Percentiles rank a stretch among this genome's conserved stretches.
Conservation (phyloP, 2,113 vertebrate species). For the Sceloporus undulatus region DNA sequence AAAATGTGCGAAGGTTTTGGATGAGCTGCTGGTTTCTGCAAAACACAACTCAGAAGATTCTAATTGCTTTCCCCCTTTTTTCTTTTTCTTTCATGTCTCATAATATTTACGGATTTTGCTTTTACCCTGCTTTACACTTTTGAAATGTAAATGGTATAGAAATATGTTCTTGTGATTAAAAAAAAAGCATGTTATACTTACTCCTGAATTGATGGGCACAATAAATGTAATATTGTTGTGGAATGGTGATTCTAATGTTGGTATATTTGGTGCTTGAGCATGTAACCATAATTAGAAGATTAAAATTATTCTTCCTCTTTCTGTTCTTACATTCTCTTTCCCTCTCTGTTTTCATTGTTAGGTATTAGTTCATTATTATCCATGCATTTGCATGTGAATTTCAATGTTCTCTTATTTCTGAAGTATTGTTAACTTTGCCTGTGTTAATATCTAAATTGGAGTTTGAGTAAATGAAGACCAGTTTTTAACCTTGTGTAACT, state of each 20-base stretch:
- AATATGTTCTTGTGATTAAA: not conserved
- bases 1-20: conserved; percentile 1
- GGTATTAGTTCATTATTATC: not conserved
- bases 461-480: too few species aligned
- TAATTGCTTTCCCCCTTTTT: not conserved
- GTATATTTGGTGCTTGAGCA: not conserved
- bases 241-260: not conserved
- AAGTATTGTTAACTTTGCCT: not conserved
- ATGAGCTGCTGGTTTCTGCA: not conserved
- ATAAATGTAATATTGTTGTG: not conserved
- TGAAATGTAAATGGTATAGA: not conserved
- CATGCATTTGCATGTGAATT: not conserved
- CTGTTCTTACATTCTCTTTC: not conserved
- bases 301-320: not conserved
- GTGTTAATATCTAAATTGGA: too few species aligned
- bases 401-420: not conserved
- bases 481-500: too few species aligned
- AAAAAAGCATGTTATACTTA: not conserved
- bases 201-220: not conserved
- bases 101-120: conserved; percentile 5
- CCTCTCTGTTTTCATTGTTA: not conserved
- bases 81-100: not conserved
- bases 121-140: not conserved
- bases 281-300: not conserved
- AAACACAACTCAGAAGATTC: not conserved